These are phyloP conservation scores for Todiramphus chloris DNA, from an alignment of 2,113 vertebrate genomes.

Conservation along the genomic window DNA sequence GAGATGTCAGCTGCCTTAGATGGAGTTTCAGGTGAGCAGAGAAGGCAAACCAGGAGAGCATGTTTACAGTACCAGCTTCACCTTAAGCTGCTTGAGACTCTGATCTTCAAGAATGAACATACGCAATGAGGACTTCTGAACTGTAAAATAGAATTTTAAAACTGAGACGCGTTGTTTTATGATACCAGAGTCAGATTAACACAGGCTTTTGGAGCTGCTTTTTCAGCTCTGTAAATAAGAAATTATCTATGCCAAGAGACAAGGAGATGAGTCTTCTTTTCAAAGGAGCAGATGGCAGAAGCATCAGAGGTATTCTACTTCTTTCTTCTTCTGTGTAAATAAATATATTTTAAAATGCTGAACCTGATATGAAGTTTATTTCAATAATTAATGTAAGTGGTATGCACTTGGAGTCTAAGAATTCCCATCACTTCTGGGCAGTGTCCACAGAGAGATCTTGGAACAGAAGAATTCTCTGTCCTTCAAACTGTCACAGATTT, in stretches of 20 bases:
- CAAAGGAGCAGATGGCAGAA: constrained; percentile 59
- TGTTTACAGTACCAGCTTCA: neutral
- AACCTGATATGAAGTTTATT: constrained; percentile 63
- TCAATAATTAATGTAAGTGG: constrained; percentile 67
- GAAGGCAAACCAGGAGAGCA: neutral
- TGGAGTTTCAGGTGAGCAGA: neutral
- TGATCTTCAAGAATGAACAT: neutral
- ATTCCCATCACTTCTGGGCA: constrained; percentile 66
- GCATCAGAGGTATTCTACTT: neutral
- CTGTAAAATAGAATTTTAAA: neutral
- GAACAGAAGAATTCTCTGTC: constrained; percentile 34
- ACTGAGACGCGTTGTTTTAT: neutral
- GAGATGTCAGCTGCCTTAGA: neutral
- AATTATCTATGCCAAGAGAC: constrained; percentile 18
- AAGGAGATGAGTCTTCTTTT: neutral
- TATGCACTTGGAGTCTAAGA: constrained; percentile 30
- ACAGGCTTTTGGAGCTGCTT: neutral
- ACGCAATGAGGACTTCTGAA: neutral
- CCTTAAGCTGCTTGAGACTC: neutral
- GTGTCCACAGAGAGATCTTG: constrained; percentile 43
- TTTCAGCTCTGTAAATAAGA: constrained; percentile 49
- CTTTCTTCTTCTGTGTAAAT: constrained; percentile 48
- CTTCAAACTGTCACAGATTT: constrained; percentile 8
- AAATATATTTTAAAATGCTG: constrained; percentile 60
- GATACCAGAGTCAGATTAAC: neutral